Percentiles rank a stretch among this genome's conserved stretches.
phyloP scores from a whole-genome alignment of 1,140 invertebrate genomes.

The Calycopis cecrops region DNA sequence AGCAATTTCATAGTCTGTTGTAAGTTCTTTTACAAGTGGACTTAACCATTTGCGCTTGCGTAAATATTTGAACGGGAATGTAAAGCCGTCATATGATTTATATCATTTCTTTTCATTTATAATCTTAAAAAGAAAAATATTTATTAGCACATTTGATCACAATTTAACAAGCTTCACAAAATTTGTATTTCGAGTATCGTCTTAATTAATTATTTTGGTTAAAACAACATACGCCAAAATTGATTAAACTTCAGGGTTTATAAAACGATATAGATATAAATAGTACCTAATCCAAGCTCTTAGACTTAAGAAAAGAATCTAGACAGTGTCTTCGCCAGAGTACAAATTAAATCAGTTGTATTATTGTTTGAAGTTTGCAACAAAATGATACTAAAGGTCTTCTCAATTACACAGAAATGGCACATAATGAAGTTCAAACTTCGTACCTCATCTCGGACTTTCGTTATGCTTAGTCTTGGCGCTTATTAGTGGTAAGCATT shows the following conservation, averaged over 20 bases:
- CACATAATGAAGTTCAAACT: constrained; percentile 40
- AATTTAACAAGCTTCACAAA: too few relatives aligned
- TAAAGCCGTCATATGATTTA: too few relatives aligned
- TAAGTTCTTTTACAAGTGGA: constrained; percentile 19
- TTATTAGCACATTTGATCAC: too few relatives aligned
- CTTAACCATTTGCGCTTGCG: constrained; percentile 10
- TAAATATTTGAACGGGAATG: constrained; percentile 6
- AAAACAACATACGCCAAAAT: background rate
- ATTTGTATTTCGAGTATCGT: too few relatives aligned
- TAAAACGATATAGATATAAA: background rate
- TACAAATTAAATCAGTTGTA: constrained; percentile 8
- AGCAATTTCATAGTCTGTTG: constrained; percentile 40
- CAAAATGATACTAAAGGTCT: constrained; percentile 27
- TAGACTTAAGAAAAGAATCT: constrained; percentile 9
- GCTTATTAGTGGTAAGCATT: constrained; percentile 41
- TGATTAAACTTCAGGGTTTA: background rate
- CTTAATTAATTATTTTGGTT: too few relatives aligned
- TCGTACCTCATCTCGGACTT: constrained; percentile 32
- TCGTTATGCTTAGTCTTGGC: constrained; percentile 36
- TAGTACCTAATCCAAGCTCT: background rate
- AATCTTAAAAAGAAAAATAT: too few relatives aligned
- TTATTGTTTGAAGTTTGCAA: constrained; percentile 22
- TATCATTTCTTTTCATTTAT: too few relatives aligned
- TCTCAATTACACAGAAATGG: constrained; percentile 35
- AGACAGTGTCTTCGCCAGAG: background rate